These are phyloP conservation scores for Pollenia griseotomentosa DNA, from an alignment of 2,888 invertebrate genomes.

Conservation along the genomic window DNA sequence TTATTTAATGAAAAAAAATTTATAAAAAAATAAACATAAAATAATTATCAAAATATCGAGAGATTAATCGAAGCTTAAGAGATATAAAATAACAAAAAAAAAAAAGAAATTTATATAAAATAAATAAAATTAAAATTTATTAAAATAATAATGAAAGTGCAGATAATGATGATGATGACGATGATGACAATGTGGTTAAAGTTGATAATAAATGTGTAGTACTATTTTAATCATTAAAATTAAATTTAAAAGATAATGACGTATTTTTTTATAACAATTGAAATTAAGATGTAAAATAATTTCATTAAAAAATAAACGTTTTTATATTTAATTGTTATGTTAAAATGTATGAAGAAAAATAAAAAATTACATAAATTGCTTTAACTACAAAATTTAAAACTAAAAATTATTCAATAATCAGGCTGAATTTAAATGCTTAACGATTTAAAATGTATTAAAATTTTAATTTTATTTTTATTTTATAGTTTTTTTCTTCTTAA, in stretches of 20 bases:
- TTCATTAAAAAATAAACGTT: no score
- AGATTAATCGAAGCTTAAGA: conserved; percentile 40
- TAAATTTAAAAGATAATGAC: not conserved
- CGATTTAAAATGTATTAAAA: no score
- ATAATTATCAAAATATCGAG: conserved; percentile 37
- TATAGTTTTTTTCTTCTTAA: no score
- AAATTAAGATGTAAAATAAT: no score
- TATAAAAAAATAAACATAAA: conserved; percentile 19
- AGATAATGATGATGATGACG: not conserved
- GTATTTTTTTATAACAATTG: not conserved
- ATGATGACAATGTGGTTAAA: conserved; percentile 3
- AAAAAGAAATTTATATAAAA: not conserved
- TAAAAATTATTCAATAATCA: conserved; percentile 9
- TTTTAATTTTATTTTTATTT: no score
- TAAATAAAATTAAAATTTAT: conserved; percentile 37
- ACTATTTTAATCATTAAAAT: conserved; percentile 1
- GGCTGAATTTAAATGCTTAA: conserved; percentile 18
- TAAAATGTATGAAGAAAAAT: not conserved
- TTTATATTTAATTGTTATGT: no score
- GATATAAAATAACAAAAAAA: not conserved
- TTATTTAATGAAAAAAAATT: conserved; percentile 18
- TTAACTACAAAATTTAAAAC: conserved; percentile 7
- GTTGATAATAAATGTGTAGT: conserved; percentile 4
- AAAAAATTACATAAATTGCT: not conserved
- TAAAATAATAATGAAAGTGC: conserved; percentile 9